These are phyloP conservation scores for Hydra vulgaris DNA, from an alignment of 30 jellyfish, hydroid and myxozoan genomes.

Conservation along the genomic window DNA sequence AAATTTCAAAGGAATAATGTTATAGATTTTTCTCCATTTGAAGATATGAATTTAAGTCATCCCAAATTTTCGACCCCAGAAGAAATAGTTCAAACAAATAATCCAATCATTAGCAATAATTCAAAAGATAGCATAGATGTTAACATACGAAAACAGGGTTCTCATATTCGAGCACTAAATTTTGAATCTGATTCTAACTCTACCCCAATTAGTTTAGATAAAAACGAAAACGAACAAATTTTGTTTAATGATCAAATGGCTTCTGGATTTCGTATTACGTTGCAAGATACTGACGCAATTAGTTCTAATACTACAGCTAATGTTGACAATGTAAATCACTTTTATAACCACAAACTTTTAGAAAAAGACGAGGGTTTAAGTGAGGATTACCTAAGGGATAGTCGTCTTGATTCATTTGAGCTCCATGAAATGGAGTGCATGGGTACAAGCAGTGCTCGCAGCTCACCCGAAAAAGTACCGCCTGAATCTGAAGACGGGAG, in stretches of 20 bases:
- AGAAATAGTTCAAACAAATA: background rate
- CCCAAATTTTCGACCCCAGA: slow-evolving; percentile 21
- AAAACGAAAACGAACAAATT: no score
- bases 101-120: background rate
- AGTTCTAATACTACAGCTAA: no score
- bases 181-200: no score
- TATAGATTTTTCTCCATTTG: background rate
- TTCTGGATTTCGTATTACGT: no score
- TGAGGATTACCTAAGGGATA: background rate
- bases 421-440: slow-evolving; percentile 18
- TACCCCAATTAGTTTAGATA: no score
- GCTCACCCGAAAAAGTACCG: background rate
- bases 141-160: background rate
- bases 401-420: slow-evolving; percentile 23
- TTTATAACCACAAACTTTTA: no score
- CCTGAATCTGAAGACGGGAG: background rate
- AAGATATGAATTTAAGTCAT: slow-evolving; percentile 3
- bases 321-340: no score
- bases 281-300: no score
- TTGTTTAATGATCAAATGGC: no score
- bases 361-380: no score
- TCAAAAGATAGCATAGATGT: background rate
- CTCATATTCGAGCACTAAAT: background rate
- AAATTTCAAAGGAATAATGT: no score
- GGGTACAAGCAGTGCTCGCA: background rate